Conservation (phyloP, 2,888 invertebrate species). For the Mantis religiosa region DNA sequence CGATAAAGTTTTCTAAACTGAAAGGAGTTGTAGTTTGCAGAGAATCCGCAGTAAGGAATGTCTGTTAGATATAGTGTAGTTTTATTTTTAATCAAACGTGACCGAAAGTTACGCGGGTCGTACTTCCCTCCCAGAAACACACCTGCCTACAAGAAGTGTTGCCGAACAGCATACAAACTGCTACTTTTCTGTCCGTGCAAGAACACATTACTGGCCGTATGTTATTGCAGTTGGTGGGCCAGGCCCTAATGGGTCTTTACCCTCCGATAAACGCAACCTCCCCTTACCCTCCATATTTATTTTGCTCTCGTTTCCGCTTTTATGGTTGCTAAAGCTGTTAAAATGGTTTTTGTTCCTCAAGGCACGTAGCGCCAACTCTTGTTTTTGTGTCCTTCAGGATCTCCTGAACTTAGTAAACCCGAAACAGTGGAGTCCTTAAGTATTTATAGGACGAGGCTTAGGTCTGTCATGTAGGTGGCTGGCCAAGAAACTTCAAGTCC, state of each 20-base stretch:
- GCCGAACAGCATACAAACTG: not conserved
- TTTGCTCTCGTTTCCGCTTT: not conserved
- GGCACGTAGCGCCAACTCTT: not conserved
- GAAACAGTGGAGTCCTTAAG: not conserved
- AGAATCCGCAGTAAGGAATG: too few species aligned
- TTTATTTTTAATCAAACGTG: not conserved
- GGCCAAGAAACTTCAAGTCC: too few species aligned
- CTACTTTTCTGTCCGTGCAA: not conserved
- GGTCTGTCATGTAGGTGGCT: too few species aligned
- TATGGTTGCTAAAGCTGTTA: not conserved
- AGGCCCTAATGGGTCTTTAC: conserved; percentile 11
- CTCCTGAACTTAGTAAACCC: not conserved
- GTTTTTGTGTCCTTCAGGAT: not conserved
- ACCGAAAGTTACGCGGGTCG: not conserved
- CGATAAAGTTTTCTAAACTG: too few species aligned
- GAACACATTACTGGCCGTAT: not conserved
- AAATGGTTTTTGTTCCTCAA: not conserved
- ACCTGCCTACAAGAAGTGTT: not conserved
- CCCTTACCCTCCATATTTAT: not conserved
- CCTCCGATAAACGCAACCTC: conserved; percentile 8
- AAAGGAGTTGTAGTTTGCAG: too few species aligned
- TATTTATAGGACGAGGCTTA: not conserved
- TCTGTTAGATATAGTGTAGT: too few species aligned
- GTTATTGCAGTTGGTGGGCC: not conserved
- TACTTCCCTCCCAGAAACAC: not conserved